phyloP scores from a whole-genome alignment of 2,797 vertebrate genomes.

The Schizopygopsis malacanthus region DNA sequence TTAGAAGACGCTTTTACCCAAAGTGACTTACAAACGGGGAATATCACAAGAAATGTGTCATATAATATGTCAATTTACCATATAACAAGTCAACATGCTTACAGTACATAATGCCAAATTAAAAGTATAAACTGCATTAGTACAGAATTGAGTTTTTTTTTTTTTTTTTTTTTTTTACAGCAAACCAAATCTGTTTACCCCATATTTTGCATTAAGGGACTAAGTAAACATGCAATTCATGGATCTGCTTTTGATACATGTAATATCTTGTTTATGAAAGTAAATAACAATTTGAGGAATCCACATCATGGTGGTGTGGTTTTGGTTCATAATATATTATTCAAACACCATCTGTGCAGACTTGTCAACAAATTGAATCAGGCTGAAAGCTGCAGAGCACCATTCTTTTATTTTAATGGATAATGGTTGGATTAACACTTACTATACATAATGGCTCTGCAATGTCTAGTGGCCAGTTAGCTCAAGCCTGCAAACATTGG shows the following conservation, averaged over 20 bases:
- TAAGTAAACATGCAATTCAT: not conserved
- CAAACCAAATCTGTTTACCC: not conserved
- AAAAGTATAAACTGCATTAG: not conserved
- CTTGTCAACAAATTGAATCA: not conserved
- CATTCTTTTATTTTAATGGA: not conserved
- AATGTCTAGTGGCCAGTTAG: no score
- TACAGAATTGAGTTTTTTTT: no score
- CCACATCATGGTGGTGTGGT: not conserved
- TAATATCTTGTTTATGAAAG: not conserved
- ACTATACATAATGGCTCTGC: not conserved
- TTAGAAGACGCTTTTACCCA: not conserved
- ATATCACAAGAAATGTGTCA: not conserved
- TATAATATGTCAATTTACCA: no score
- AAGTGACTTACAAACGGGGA: not conserved
- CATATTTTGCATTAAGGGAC: not conserved
- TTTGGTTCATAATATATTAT: not conserved
- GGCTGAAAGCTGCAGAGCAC: not conserved
- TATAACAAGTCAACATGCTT: not conserved
- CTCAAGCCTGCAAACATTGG: no score
- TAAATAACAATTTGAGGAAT: not conserved
- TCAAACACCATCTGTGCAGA: not conserved
- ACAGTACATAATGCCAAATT: not conserved
- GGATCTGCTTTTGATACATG: no score
- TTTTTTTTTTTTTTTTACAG: no score
- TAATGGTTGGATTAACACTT: not conserved